Percentiles rank a stretch among this genome's conserved stretches.
These are phyloP conservation scores for Pseudopodoces humilis DNA, from an alignment of 2,113 vertebrate genomes.

Conservation along the genomic window DNA sequence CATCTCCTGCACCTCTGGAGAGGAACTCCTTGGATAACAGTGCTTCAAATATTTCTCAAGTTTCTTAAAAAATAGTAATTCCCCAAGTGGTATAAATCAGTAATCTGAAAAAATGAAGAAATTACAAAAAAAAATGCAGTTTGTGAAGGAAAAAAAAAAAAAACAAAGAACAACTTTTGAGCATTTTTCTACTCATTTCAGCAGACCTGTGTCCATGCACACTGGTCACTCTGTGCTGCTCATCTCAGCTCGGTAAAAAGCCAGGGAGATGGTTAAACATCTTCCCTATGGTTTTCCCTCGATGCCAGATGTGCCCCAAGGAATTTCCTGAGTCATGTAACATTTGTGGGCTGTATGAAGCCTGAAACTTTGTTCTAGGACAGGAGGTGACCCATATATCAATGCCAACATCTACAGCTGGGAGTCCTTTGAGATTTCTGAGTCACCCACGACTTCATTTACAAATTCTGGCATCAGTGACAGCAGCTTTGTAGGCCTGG, in stretches of 20 bases:
- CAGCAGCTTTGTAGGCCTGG: neutral
- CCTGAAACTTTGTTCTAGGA: neutral
- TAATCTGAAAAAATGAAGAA: neutral
- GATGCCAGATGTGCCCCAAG: neutral
- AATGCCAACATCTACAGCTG: neutral
- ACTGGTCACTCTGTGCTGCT: neutral
- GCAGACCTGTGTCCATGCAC: neutral
- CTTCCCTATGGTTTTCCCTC: neutral
- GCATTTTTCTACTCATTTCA: neutral
- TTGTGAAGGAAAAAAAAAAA: neutral
- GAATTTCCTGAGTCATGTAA: constrained; percentile 17
- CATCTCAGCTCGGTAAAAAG: neutral
- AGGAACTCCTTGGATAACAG: neutral
- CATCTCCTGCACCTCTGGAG: neutral
- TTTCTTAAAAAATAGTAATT: neutral
- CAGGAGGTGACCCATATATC: neutral
- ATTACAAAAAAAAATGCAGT: neutral
- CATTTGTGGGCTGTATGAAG: neutral
- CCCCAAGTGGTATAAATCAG: neutral
- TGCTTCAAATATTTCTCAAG: neutral
- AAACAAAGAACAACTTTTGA: neutral
- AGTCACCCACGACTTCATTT: neutral
- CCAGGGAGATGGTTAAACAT: constrained; percentile 22
- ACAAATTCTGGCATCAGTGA: neutral
- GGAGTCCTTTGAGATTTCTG: neutral